phyloP scores from a whole-genome alignment of 2,797 vertebrate species.

The Harpagifer antarcticus region DNA sequence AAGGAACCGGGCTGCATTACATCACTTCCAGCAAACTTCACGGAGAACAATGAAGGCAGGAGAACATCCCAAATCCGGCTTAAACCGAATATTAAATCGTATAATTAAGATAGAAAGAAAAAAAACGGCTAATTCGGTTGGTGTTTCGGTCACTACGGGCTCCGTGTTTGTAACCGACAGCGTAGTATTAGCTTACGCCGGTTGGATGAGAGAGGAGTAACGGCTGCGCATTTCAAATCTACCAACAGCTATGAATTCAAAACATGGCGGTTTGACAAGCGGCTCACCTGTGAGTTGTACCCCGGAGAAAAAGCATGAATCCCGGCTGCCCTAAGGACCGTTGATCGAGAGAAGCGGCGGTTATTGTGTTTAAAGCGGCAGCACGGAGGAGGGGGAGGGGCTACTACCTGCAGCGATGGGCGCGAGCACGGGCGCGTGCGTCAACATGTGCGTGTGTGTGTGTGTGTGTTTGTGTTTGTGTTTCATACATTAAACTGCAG shows the following conservation, averaged over 20 bases:
- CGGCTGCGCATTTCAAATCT: slow-evolving; percentile 32
- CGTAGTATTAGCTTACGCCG: slow-evolving; percentile 50
- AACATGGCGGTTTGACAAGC: neutral
- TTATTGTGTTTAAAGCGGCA: slow-evolving; percentile 59
- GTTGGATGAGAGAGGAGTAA: slow-evolving; percentile 46
- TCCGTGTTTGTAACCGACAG: slow-evolving; percentile 32
- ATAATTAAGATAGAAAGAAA: fast-evolving
- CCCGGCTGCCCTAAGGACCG: neutral
- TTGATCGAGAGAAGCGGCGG: slow-evolving; percentile 23
- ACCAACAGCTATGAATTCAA: neutral
- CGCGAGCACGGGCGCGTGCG: slow-evolving; percentile 31
- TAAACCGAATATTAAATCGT: fast-evolving
- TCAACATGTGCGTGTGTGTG: slow-evolving; percentile 8
- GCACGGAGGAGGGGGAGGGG: slow-evolving; percentile 58
- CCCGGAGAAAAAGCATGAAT: neutral
- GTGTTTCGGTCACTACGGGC: neutral
- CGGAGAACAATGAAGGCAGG: slow-evolving; percentile 45
- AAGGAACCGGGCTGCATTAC: slow-evolving; percentile 40
- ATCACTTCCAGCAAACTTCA: slow-evolving; percentile 77
- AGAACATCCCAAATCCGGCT: neutral
- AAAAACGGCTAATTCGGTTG: neutral
- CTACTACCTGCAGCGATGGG: slow-evolving; percentile 69
- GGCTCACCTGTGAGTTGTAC: slow-evolving; percentile 63
- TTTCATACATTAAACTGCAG: no score
- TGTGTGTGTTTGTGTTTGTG: neutral